Percentiles rank a stretch among this genome's conserved stretches.
Evolutionary conservation across 2,113 vertebrate genomes (phyloP).

Genomic region (Sardina pilchardus): DNA sequence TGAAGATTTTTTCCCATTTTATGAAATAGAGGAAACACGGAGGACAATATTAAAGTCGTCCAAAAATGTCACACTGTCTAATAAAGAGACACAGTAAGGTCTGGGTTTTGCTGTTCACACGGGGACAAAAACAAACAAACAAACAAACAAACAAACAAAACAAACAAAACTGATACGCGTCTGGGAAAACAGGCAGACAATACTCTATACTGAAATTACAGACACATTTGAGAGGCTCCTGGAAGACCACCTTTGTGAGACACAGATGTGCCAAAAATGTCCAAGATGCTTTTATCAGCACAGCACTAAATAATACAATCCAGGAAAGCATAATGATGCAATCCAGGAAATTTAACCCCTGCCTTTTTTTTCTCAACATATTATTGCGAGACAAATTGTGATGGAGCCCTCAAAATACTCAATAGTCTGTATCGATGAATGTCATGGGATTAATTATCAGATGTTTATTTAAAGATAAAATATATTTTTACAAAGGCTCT

Average conservation of each 20-base stretch:
- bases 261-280: background rate
- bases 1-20: background rate
- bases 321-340: too few species aligned
- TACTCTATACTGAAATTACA: background rate
- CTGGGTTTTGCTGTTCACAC: background rate
- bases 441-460: background rate
- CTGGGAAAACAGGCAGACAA: background rate
- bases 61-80: background rate
- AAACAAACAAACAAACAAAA: background rate
- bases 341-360: conserved; percentile 81
- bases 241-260: background rate
- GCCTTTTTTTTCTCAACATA: conserved; percentile 74
- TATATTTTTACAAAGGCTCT: background rate
- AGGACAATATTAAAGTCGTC: conserved; percentile 3
- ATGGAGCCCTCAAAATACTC: background rate
- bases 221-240: background rate
- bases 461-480: background rate
- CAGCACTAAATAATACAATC: conserved; percentile 66
- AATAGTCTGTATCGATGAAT: background rate
- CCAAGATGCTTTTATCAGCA: conserved; percentile 73
- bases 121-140: background rate
- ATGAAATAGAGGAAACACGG: background rate
- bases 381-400: too few species aligned
- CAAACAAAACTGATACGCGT: background rate
- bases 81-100: background rate